A percentile compares a stretch with the other conserved stretches of the same genome.
Evolutionary conservation across 1,140 invertebrate genomes (phyloP).

Genomic region (Pseudobourletiella spinata): DNA sequence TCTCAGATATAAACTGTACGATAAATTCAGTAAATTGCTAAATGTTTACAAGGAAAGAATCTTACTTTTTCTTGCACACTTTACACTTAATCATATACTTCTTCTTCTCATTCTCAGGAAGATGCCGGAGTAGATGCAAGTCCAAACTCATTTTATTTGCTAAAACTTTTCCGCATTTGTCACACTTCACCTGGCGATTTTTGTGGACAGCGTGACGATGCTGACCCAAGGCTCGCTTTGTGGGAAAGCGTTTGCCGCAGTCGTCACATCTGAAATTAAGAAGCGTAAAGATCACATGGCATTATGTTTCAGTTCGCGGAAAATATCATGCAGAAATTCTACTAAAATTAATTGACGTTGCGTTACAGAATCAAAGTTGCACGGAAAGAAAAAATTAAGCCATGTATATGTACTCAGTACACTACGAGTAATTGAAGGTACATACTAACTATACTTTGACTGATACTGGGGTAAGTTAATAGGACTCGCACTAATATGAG

Average conservation of each 20-base stretch:
- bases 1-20: not conserved
- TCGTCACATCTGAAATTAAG: slow-evolving; percentile 23
- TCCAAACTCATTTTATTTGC: slow-evolving; percentile 25
- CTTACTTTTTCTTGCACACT: slow-evolving; percentile 27
- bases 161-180: slow-evolving; percentile 26
- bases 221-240: slow-evolving; percentile 24
- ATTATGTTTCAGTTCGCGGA: not conserved
- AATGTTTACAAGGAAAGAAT: not conserved
- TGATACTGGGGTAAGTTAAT: no score
- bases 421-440: no score
- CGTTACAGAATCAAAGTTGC: not conserved
- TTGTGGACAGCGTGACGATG: slow-evolving; percentile 30
- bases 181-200: slow-evolving; percentile 21
- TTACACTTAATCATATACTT: slow-evolving; percentile 22
- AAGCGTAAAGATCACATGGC: not conserved
- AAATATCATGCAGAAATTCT: not conserved
- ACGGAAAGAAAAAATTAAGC: slow-evolving; percentile 6
- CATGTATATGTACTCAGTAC: no score
- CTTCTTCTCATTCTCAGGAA: slow-evolving; percentile 24
- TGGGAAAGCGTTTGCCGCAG: slow-evolving; percentile 29
- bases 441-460: no score
- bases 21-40: not conserved
- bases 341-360: slow-evolving; percentile 2
- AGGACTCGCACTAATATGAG: no score
- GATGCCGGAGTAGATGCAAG: slow-evolving; percentile 20